phyloP scores from a whole-genome alignment of 2,888 invertebrate genomes.

The Slavum lentiscoides region DNA sequence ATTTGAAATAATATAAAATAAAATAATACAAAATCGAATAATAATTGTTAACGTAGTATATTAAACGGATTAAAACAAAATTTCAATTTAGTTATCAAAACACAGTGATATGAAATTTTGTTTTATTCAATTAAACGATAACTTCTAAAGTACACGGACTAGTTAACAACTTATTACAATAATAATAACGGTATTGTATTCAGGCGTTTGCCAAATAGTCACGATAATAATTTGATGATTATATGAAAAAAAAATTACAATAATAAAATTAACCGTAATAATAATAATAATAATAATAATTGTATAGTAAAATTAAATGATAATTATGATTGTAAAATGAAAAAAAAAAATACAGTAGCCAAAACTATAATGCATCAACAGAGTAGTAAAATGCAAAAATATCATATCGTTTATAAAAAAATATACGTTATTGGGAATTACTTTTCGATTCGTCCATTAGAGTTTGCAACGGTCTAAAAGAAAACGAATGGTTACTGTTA shows the following conservation, averaged over 20 bases:
- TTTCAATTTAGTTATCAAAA: background rate
- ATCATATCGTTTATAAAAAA: background rate
- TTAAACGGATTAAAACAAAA: conserved; percentile 9
- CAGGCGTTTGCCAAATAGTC: background rate
- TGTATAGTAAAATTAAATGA: too few relatives aligned
- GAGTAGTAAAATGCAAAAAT: conserved; percentile 11
- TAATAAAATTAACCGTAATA: background rate
- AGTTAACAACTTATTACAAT: conserved; percentile 5
- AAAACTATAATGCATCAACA: conserved; percentile 26
- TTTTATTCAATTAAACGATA: background rate
- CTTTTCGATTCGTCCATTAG: conserved; percentile 48
- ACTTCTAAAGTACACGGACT: conserved; percentile 27
- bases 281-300: background rate
- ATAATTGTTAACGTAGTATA: conserved; percentile 7
- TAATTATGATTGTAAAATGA: background rate
- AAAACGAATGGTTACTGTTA: conserved; percentile 48
- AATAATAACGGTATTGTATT: conserved; percentile 22
- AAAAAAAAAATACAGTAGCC: background rate
- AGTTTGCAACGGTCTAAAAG: conserved; percentile 42
- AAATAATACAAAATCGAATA: conserved; percentile 1
- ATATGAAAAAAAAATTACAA: background rate
- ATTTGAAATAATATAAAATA: conserved; percentile 10
- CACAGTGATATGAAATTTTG: background rate
- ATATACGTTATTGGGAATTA: conserved; percentile 34
- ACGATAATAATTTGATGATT: conserved; percentile 49